phyloP scores from a whole-genome alignment of 2,113 vertebrate genomes.

The Capreolus pygargus region DNA sequence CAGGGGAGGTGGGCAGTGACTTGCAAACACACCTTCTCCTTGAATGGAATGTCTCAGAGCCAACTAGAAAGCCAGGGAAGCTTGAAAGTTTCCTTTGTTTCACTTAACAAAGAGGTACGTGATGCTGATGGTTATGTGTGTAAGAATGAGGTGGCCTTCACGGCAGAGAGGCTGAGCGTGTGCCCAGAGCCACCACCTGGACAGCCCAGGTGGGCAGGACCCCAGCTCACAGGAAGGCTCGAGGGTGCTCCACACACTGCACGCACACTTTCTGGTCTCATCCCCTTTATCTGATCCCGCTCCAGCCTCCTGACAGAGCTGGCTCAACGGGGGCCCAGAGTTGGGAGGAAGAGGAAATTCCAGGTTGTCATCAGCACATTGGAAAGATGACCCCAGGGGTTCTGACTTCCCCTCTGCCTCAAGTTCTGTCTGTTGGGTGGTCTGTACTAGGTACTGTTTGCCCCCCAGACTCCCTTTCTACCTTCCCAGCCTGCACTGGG shows the following conservation, averaged over 20 bases:
- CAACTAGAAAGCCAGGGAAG: background rate
- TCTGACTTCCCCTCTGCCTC: background rate
- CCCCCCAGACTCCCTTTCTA: background rate
- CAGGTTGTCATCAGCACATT: background rate
- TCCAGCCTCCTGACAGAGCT: no score
- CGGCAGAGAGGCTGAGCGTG: background rate
- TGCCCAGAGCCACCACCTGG: background rate
- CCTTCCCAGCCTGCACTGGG: background rate
- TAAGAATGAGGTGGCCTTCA: background rate
- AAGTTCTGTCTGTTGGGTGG: fast-evolving
- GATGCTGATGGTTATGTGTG: background rate
- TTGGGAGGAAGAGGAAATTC: background rate
- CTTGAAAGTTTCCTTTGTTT: background rate
- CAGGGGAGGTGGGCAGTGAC: fast-evolving
- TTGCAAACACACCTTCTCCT: background rate
- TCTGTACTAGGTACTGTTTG: fast-evolving
- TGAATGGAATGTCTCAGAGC: background rate
- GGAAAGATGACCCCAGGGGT: background rate
- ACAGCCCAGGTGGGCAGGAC: background rate
- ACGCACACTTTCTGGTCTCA: background rate
- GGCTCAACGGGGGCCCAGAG: background rate
- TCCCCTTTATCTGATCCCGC: background rate
- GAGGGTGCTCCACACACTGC: background rate
- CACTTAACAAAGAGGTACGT: background rate
- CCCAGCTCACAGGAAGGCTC: no score